A percentile compares a stretch with the other conserved stretches of the same genome.
Conservation (phyloP, 2,113 vertebrate species). For the Arizona elegans region DNA sequence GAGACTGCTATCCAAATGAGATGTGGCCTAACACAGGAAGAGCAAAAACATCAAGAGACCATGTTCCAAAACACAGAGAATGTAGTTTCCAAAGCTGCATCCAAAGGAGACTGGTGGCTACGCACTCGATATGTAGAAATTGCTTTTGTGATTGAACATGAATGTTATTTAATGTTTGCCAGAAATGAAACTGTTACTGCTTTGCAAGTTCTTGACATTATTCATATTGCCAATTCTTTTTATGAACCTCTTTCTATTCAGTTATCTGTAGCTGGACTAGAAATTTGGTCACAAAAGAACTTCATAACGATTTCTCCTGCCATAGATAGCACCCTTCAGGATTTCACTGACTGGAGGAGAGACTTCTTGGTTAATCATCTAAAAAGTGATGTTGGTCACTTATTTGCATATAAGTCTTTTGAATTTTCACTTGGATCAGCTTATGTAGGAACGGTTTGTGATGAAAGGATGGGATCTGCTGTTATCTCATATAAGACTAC, state of each 20-base stretch:
- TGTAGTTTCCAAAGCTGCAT: not conserved
- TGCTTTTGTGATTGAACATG: not conserved
- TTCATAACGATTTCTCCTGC: not conserved
- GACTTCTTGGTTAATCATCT: not conserved
- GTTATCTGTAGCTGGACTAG: not conserved
- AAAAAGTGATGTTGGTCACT: conserved; percentile 42
- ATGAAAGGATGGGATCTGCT: fast-evolving
- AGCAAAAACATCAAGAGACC: not conserved
- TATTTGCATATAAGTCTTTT: not conserved
- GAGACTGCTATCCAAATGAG: not conserved
- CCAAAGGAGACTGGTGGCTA: not conserved
- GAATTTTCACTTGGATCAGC: conserved; percentile 3
- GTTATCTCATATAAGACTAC: not conserved
- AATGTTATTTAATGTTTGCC: conserved; percentile 26
- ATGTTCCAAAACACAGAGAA: conserved; percentile 11
- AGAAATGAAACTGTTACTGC: conserved; percentile 16
- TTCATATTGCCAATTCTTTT: not conserved
- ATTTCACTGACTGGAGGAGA: not conserved
- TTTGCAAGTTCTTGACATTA: not conserved
- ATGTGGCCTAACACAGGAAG: conserved; percentile 8
- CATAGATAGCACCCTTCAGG: not conserved
- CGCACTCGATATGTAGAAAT: conserved; percentile 12
- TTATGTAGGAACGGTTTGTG: not conserved
- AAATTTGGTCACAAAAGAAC: conserved; percentile 22
- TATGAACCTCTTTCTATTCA: not conserved